phyloP scores from a whole-genome alignment of 2,888 invertebrate genomes.

The Polyploca ridens region DNA sequence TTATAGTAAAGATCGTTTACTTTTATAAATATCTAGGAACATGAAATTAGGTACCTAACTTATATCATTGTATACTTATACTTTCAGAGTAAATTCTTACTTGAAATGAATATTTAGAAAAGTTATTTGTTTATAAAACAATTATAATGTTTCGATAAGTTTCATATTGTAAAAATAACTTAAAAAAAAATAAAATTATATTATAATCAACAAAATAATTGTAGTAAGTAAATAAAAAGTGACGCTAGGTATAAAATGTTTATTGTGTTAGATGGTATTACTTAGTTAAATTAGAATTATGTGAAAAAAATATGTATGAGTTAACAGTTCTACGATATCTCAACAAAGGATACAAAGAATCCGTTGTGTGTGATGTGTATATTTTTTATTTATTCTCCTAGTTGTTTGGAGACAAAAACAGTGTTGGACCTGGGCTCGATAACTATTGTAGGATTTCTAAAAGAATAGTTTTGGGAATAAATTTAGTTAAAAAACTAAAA shows the following conservation, averaged over 20 bases:
- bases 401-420: constrained; percentile 51
- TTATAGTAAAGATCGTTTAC: background rate
- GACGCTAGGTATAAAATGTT: constrained; percentile 42
- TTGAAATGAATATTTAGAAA: background rate
- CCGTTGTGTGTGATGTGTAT: constrained; percentile 26
- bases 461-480: constrained; percentile 73
- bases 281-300: constrained; percentile 28
- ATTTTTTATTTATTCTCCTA: constrained; percentile 18
- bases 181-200: constrained; percentile 16
- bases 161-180: background rate
- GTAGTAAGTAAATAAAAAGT: constrained; percentile 22
- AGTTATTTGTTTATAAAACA: background rate
- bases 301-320: constrained; percentile 28
- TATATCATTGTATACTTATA: background rate
- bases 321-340: constrained; percentile 14
- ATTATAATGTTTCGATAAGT: background rate
- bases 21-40: no score
- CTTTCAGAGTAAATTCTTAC: background rate
- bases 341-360: constrained; percentile 30
- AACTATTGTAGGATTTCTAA: constrained; percentile 66
- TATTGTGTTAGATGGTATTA: constrained; percentile 37
- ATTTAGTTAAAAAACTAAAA: constrained; percentile 61
- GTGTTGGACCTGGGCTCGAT: constrained; percentile 69
- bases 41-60: background rate
- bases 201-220: constrained; percentile 26